Conservation (phyloP, 2,888 invertebrate species). For the Scaptomyza caliginosa region DNA sequence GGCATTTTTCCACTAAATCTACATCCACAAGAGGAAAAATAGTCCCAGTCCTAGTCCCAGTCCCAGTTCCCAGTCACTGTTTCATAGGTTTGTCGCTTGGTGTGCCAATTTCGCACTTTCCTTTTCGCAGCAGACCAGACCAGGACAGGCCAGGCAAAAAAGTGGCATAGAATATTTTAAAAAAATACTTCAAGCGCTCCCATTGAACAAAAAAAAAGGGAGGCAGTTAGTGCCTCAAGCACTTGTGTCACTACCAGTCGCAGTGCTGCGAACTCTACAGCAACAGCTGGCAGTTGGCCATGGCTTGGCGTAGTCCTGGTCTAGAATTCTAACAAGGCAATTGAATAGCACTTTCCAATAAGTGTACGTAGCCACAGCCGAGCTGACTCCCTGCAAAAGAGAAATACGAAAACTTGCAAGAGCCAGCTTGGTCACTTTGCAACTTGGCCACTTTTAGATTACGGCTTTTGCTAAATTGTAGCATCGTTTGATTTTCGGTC, state of each 20-base stretch:
- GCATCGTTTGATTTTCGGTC: slow-evolving; percentile 52
- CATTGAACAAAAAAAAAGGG: slow-evolving; percentile 9
- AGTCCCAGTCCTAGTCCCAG: slow-evolving; percentile 3
- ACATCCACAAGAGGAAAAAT: slow-evolving; percentile 29
- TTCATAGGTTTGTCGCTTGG: slow-evolving; percentile 19
- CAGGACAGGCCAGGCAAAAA: slow-evolving; percentile 13
- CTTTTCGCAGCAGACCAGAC: slow-evolving; percentile 31
- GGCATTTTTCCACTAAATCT: slow-evolving; percentile 66
- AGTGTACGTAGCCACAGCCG: slow-evolving; percentile 36
- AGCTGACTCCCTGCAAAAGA: slow-evolving; percentile 8
- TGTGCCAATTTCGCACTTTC: slow-evolving; percentile 67
- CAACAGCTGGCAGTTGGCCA: slow-evolving; percentile 51
- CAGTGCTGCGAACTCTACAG: slow-evolving; percentile 37
- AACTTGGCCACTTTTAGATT: slow-evolving; percentile 49
- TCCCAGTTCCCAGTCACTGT: neutral
- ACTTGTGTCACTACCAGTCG: slow-evolving; percentile 32
- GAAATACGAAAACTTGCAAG: slow-evolving; percentile 26
- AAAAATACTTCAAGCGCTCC: slow-evolving; percentile 35
- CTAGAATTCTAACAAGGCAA: slow-evolving; percentile 57
- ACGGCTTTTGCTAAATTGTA: slow-evolving; percentile 58
- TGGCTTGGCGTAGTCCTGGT: slow-evolving; percentile 2
- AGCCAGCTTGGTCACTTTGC: slow-evolving; percentile 36
- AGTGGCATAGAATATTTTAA: slow-evolving; percentile 36
- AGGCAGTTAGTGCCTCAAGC: slow-evolving; percentile 24
- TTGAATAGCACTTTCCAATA: slow-evolving; percentile 67